Percentiles rank a stretch among this genome's conserved stretches.
Conservation (phyloP, 2,888 invertebrate species). For the Nomada fucata region DNA sequence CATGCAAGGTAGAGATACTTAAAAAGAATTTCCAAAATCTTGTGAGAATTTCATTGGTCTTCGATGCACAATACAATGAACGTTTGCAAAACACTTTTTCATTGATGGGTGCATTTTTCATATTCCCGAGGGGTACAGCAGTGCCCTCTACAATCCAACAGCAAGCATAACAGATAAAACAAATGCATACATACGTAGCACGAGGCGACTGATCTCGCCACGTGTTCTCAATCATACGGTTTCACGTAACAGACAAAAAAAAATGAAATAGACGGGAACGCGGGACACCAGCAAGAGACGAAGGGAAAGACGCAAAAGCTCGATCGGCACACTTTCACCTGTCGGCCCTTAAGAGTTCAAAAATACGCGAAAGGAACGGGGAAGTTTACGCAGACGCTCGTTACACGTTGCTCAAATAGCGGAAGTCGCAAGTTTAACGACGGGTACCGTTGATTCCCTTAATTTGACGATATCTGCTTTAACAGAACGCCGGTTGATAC, state of each 20-base stretch:
- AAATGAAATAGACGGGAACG: conserved; percentile 25
- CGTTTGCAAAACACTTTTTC: too few relatives aligned
- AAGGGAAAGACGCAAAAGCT: conserved; percentile 45
- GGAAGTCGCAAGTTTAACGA: conserved; percentile 28
- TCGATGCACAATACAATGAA: too few relatives aligned
- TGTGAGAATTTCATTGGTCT: too few relatives aligned
- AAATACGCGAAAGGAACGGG: conserved; percentile 1
- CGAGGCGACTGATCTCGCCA: conserved; percentile 21
- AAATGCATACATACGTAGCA: neutral
- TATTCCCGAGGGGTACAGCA: too few relatives aligned
- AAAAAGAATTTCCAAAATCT: too few relatives aligned
- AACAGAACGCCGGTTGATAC: conserved; percentile 79
- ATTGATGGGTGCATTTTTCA: too few relatives aligned
- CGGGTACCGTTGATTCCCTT: conserved; percentile 64
- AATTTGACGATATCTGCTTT: conserved; percentile 80
- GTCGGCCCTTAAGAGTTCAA: conserved; percentile 66
- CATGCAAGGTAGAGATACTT: too few relatives aligned
- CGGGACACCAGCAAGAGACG: neutral
- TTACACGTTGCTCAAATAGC: conserved; percentile 27
- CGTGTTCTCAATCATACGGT: conserved; percentile 54
- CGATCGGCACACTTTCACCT: conserved; percentile 67
- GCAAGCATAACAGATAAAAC: neutral
- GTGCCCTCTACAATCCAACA: too few relatives aligned
- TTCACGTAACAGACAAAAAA: conserved; percentile 29
- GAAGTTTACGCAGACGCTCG: conserved; percentile 17